Evolutionary conservation across 2,113 vertebrate species (phyloP).

Genomic region (Zosterops lateralis): DNA sequence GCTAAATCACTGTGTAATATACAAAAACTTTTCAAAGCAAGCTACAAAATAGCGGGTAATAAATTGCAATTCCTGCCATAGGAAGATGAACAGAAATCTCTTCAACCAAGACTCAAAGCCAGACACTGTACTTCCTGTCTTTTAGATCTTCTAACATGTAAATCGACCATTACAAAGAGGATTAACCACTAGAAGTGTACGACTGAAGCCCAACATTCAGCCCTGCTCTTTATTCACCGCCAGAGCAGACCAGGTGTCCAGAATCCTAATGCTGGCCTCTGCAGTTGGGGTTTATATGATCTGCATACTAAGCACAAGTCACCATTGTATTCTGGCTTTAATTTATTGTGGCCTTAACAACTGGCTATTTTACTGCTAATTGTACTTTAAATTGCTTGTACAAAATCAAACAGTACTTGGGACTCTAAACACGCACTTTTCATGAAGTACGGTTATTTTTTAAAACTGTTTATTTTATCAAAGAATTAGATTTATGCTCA

Average conservation of each 20-base stretch:
- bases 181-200: constrained; percentile 76
- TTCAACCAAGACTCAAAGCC: constrained; percentile 71
- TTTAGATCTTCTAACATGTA: constrained; percentile 82
- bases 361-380: constrained; percentile 60
- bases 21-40: constrained; percentile 45
- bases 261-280: constrained; percentile 80
- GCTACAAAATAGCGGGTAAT: constrained; percentile 35
- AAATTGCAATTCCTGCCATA: constrained; percentile 58
- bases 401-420: constrained; percentile 50
- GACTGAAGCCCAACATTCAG: constrained; percentile 72
- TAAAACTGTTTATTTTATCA: not conserved
- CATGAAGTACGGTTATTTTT: not conserved
- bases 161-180: constrained; percentile 77
- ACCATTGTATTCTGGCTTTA: constrained; percentile 70
- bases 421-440: constrained; percentile 15
- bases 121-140: constrained; percentile 79
- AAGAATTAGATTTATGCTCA: not conserved
- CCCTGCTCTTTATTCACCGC: constrained; percentile 51
- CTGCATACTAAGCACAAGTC: constrained; percentile 77
- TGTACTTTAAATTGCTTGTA: constrained; percentile 65
- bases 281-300: constrained; percentile 55
- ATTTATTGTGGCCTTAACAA: constrained; percentile 74
- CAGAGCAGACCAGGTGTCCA: constrained; percentile 66
- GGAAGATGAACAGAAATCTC: constrained; percentile 68
- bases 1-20: not conserved